These are phyloP conservation scores for Chironomus tepperi DNA, from an alignment of 1,140 invertebrate species.

Conservation along the genomic window DNA sequence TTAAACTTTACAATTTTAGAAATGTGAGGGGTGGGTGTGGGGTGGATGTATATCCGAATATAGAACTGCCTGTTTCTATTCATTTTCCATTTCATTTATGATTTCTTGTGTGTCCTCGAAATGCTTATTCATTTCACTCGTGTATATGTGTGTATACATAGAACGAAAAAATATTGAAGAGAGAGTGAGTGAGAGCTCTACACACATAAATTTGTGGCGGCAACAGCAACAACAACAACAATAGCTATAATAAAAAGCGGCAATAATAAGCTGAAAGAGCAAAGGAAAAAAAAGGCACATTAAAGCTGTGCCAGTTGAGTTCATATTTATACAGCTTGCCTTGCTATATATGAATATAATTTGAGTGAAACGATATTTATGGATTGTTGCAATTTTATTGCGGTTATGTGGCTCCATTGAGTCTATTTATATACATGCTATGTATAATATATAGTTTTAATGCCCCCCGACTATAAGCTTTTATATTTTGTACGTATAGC, in stretches of 20 bases:
- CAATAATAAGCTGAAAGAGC: background rate
- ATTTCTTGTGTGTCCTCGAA: constrained; percentile 4
- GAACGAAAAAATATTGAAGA: too few species aligned
- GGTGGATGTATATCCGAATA: too few species aligned
- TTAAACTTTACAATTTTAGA: too few species aligned
- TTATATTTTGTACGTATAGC: background rate
- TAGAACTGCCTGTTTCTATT: too few species aligned
- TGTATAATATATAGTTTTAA: too few species aligned
- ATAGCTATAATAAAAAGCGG: background rate
- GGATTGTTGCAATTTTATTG: constrained; percentile 20
- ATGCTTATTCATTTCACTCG: background rate
- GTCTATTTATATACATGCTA: background rate
- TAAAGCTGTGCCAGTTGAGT: constrained; percentile 2
- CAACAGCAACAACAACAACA: background rate
- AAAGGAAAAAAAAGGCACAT: background rate
- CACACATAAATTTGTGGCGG: background rate
- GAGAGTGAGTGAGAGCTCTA: background rate
- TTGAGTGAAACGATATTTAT: constrained; percentile 3
- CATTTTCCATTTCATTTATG: constrained; percentile 9
- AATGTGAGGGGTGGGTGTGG: too few species aligned
- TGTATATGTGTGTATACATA: background rate
- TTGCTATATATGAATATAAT: background rate
- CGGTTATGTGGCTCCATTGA: constrained; percentile 20
- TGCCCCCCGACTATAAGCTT: background rate
- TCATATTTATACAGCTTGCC: background rate